A percentile compares a stretch with the other conserved stretches of the same genome.
phyloP scores from a whole-genome alignment of 2,113 vertebrate genomes.

The Brachyistius frenatus region DNA sequence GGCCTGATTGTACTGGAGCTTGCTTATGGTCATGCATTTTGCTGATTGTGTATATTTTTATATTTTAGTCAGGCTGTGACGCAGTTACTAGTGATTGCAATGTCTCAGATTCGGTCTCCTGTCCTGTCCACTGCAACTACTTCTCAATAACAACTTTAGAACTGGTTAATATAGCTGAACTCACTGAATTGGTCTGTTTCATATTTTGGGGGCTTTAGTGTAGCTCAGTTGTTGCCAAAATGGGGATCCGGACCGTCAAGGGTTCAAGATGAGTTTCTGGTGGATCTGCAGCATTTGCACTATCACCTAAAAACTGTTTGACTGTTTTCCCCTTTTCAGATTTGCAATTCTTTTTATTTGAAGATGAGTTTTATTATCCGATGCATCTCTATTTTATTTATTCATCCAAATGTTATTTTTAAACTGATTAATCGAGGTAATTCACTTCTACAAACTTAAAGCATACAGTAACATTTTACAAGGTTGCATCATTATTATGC shows the following conservation, averaged over 20 bases:
- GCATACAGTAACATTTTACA: too few species aligned
- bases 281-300: too few species aligned
- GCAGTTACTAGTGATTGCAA: slow-evolving; percentile 53
- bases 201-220: slow-evolving; percentile 5
- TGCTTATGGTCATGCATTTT: slow-evolving; percentile 48
- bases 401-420: too few species aligned
- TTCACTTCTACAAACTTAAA: not conserved
- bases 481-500: not conserved
- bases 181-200: not conserved
- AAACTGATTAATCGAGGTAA: too few species aligned
- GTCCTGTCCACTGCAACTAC: slow-evolving; percentile 7
- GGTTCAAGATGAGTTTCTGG: not conserved
- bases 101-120: slow-evolving; percentile 21
- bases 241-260: not conserved
- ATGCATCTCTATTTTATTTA: too few species aligned
- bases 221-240: slow-evolving; percentile 24
- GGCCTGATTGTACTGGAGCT: slow-evolving; percentile 59
- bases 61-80: slow-evolving; percentile 41
- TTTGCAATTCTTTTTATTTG: not conserved
- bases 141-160: slow-evolving; percentile 27
- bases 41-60: slow-evolving; percentile 70
- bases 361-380: not conserved
- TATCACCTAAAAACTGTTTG: not conserved
- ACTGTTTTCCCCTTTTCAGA: not conserved
- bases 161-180: slow-evolving; percentile 11